Evolutionary conservation across 2,888 invertebrate genomes (phyloP).

Genomic region (Aphelenchoides bicaudatus): DNA sequence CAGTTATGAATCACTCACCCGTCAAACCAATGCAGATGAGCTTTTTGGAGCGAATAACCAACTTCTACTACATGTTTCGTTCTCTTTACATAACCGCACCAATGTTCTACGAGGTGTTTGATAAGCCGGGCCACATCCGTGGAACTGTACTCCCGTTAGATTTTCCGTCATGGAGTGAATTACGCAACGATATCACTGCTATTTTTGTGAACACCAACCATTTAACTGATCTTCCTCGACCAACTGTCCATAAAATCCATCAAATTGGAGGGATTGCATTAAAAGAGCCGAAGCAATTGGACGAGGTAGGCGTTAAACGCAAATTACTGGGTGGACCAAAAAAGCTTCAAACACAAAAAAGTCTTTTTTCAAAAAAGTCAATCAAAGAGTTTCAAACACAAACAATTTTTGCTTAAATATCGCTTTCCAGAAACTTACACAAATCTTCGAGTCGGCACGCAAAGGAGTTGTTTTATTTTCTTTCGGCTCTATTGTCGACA

Average conservation of each 20-base stretch:
- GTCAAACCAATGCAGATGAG: slow-evolving; percentile 6
- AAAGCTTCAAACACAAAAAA: not conserved
- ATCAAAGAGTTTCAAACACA: not conserved
- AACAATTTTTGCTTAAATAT: not conserved
- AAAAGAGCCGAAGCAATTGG: slow-evolving; percentile 19
- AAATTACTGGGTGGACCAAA: not conserved
- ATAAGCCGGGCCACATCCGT: not conserved
- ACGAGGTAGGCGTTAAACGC: slow-evolving; percentile 17
- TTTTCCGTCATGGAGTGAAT: slow-evolving; percentile 1
- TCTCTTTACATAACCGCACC: not conserved
- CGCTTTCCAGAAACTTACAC: not conserved
- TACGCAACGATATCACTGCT: not conserved
- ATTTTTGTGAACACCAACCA: slow-evolving; percentile 18
- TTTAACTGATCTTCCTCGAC: slow-evolving; percentile 16
- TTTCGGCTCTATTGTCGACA: slow-evolving; percentile 22
- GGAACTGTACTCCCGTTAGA: not conserved
- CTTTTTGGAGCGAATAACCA: slow-evolving; percentile 14
- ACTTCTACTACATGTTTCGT: slow-evolving; percentile 14
- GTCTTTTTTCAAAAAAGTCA: not conserved
- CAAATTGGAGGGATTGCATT: slow-evolving; percentile 21
- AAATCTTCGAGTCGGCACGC: slow-evolving; percentile 12
- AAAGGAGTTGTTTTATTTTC: slow-evolving; percentile 21
- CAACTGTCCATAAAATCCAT: not conserved
- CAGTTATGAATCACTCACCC: not conserved
- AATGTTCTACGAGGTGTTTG: not conserved